Percentiles rank a stretch among this genome's conserved stretches.
These are phyloP conservation scores for Menidia beryllina DNA, from an alignment of 2,113 vertebrate species.

Conservation along the genomic window DNA sequence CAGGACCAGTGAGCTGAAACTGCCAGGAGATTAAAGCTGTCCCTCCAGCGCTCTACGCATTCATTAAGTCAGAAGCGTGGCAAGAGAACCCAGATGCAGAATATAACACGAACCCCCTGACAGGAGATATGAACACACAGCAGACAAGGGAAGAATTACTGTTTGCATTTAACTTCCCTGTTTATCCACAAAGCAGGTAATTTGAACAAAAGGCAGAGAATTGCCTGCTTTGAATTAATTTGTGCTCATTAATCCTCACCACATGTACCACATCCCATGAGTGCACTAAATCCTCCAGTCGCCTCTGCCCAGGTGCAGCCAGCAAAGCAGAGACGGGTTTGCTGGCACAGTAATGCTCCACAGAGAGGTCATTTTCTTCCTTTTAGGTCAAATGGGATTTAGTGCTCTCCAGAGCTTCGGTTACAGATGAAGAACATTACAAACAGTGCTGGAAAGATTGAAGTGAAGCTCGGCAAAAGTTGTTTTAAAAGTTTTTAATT, in stretches of 20 bases:
- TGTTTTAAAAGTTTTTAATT: too few relatives aligned
- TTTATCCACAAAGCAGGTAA: constrained; percentile 18
- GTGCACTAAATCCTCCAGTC: constrained; percentile 1
- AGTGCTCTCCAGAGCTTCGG: background rate
- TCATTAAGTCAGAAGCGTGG: constrained; percentile 23
- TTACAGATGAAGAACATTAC: constrained; percentile 3
- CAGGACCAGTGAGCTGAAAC: constrained; percentile 25
- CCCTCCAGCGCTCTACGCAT: constrained; percentile 1
- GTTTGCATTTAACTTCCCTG: constrained; percentile 14
- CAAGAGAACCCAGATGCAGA: constrained; percentile 27
- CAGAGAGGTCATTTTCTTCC: constrained; percentile 16
- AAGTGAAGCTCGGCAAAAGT: background rate
- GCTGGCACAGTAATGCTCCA: constrained; percentile 18
- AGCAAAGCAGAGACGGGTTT: background rate
- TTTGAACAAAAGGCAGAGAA: constrained; percentile 18
- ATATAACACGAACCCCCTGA: constrained; percentile 5
- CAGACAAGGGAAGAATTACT: constrained; percentile 21
- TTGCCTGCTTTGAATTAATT: constrained; percentile 34
- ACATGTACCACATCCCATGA: background rate
- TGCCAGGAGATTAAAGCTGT: constrained; percentile 30
- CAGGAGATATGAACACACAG: constrained; percentile 22
- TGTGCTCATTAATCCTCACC: constrained; percentile 28
- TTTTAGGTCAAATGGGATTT: constrained; percentile 37
- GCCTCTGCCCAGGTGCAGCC: background rate
- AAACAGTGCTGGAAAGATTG: constrained; percentile 1